Base-by-base conservation (phyloP, 2,888 invertebrate genomes). In the Cerastis rubricosa region DNA sequence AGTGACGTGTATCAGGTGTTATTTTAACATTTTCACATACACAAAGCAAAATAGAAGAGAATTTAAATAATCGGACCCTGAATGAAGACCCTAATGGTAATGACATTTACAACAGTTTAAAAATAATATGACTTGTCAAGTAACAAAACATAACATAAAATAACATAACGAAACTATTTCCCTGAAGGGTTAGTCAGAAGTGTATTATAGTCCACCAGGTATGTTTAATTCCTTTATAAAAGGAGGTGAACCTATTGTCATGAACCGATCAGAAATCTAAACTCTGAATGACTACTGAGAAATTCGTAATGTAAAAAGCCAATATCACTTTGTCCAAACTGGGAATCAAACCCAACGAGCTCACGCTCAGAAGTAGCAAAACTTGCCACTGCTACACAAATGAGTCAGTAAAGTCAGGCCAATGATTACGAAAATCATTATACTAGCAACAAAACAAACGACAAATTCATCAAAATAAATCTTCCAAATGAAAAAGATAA, bases 391-490 rank as follows among this genome's bases (percentile, higher is more conserved):
- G 19, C 4, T 19, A 61, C 1, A 8, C 8, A 9, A 35, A 19
- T 9, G 29, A 59, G 9, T 19, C 9, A 19, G 19, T 19, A 29
- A 59, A 29, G 7, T 29, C 59, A 59, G 2, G 17, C 17, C 29
- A 59, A 59, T 40, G 19, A 14, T 64, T 25, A 40, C 19, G 0
- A 14, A 71, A 71, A 79, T 29, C 14, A 57, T 49, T 22, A 12
- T 17, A 51, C 14, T 12, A 17, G 6, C 5, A 14, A 35, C n/a
- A 6, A 49, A 64, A 57, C 29, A 68, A 43, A 81, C 9, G 57
- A 75, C 29, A 45, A 65, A 81, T 59, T 57, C 35, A 78, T 68
- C 67, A 68, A 79, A 76, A 64, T 22, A 68, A 81, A 68, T 64
- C 43, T 25, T 11, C 29, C 64, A 63, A 61, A 78, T 78, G 63